These are phyloP conservation scores for Bryconaethiops microstoma DNA, from an alignment of 2,797 vertebrate species.

Conservation along the genomic window DNA sequence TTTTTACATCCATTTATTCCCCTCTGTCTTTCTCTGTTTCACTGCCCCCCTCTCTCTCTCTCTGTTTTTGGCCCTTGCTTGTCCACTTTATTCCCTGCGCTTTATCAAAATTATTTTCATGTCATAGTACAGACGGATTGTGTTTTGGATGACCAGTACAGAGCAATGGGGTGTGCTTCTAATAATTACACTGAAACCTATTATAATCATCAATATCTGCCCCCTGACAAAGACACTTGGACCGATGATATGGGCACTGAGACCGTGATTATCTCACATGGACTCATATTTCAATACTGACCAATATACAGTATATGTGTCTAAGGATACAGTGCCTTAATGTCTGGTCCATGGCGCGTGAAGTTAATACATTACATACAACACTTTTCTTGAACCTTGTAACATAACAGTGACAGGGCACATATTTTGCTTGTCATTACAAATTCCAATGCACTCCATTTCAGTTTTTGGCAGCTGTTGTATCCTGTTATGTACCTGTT, in stretches of 20 bases:
- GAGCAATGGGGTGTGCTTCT: constrained; percentile 44
- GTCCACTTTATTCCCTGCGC: constrained; percentile 1
- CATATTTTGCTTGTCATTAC: constrained; percentile 7
- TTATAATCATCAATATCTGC: constrained; percentile 54
- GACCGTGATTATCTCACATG: not conserved
- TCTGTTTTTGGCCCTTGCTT: not conserved
- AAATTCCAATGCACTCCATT: not conserved
- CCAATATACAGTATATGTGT: not conserved
- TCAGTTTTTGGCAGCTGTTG: not conserved
- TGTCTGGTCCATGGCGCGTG: not conserved
- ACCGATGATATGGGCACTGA: constrained; percentile 22
- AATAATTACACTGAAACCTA: constrained; percentile 47
- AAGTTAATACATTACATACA: not conserved
- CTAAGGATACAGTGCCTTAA: not conserved
- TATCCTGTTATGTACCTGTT: constrained; percentile 1
- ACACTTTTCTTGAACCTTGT: not conserved
- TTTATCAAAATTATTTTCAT: constrained; percentile 50
- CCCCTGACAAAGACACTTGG: constrained; percentile 40
- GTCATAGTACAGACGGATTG: constrained; percentile 50
- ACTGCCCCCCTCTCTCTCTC: constrained; percentile 4
- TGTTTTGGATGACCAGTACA: constrained; percentile 43
- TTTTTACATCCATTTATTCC: not conserved
- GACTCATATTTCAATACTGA: constrained; percentile 12
- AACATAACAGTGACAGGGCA: not conserved
- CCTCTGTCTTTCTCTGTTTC: constrained; percentile 21